These are phyloP conservation scores for Chaetops frenatus DNA, from an alignment of 2,113 vertebrate species.

Conservation along the genomic window DNA sequence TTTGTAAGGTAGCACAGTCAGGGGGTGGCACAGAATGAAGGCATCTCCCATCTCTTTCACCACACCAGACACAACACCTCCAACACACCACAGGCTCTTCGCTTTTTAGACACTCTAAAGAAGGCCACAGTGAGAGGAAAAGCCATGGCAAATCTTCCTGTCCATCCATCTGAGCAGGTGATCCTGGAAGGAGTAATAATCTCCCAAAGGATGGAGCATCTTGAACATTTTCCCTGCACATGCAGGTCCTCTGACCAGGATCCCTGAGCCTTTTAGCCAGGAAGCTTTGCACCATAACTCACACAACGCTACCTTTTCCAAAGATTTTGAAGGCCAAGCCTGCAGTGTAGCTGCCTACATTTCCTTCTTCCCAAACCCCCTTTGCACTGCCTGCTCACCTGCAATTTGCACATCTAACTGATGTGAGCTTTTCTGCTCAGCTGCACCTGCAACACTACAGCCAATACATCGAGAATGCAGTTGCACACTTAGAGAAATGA, in stretches of 20 bases:
- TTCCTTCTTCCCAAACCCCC: not conserved
- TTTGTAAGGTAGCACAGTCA: not conserved
- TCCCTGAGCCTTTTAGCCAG: not conserved
- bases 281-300: not conserved
- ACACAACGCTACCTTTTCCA: not conserved
- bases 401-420: not conserved
- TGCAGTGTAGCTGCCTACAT: not conserved
- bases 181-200: not conserved
- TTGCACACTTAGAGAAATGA: conserved; percentile 30
- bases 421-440: not conserved
- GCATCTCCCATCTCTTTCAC: not conserved
- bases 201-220: not conserved
- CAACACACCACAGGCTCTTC: not conserved
- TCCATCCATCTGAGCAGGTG: not conserved
- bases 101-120: not conserved
- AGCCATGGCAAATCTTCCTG: not conserved
- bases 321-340: not conserved
- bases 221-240: not conserved
- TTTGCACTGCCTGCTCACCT: not conserved
- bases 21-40: not conserved
- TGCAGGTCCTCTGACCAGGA: not conserved
- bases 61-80: not conserved
- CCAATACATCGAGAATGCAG: not conserved
- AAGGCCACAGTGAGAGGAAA: not conserved
- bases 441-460: not conserved